A percentile compares a stretch with the other conserved stretches of the same genome.
phyloP scores from a whole-genome alignment of 2,888 invertebrate species.

The Polyploca ridens region DNA sequence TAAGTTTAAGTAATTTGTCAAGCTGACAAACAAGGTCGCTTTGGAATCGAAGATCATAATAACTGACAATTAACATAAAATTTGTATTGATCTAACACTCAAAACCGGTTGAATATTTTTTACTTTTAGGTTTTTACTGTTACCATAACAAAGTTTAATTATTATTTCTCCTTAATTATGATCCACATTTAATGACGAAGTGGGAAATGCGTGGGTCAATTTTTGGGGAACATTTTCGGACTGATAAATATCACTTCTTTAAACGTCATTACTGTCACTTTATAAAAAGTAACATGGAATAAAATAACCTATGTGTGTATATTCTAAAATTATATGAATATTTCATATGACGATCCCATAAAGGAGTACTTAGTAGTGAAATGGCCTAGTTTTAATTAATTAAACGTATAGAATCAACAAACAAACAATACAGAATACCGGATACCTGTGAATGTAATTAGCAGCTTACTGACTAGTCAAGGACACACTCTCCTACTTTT shows the following conservation, averaged over 20 bases:
- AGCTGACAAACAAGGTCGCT: not conserved
- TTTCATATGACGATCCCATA: not conserved
- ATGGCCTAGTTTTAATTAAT: conserved; percentile 20
- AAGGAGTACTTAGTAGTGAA: not conserved
- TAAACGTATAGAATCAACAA: conserved; percentile 37
- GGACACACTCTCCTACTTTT: conserved; percentile 61
- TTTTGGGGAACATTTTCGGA: not conserved
- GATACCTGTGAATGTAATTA: conserved; percentile 29
- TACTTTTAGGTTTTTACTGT: too few relatives aligned
- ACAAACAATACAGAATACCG: conserved; percentile 17
- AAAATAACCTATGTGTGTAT: not conserved
- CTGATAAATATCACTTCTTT: not conserved
- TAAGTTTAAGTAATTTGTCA: not conserved
- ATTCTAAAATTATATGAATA: not conserved
- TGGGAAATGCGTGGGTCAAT: too few relatives aligned
- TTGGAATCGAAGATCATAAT: not conserved
- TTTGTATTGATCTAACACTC: too few relatives aligned
- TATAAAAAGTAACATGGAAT: not conserved
- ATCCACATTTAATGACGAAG: not conserved
- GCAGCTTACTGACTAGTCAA: conserved; percentile 56
- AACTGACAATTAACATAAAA: not conserved
- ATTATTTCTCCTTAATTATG: too few relatives aligned
- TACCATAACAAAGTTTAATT: too few relatives aligned
- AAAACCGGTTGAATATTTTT: too few relatives aligned
- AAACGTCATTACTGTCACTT: not conserved